Percentiles rank a stretch among this genome's conserved stretches.
Conservation (phyloP, 1,140 invertebrate genomes). For the Dendrolimus punctatus region DNA sequence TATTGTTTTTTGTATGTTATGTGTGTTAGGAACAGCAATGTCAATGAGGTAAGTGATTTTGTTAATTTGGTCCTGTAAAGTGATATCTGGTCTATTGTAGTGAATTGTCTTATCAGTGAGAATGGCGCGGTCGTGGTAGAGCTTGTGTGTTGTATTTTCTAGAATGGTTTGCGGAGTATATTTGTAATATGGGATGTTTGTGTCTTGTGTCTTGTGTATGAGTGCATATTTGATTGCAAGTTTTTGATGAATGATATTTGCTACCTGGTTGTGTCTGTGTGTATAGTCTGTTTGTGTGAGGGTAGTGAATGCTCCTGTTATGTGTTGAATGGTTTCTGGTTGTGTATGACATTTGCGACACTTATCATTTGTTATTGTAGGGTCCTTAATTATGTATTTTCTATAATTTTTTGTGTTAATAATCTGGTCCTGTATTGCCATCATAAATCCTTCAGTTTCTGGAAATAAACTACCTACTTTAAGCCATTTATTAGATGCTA, state of each 20-base stretch:
- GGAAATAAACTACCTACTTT: too few species aligned
- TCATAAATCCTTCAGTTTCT: slow-evolving; percentile 20
- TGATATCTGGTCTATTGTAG: slow-evolving; percentile 14
- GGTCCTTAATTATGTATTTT: slow-evolving; percentile 25
- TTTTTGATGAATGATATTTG: slow-evolving; percentile 11
- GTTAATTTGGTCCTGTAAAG: slow-evolving; percentile 9
- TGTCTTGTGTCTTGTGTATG: slow-evolving; percentile 1
- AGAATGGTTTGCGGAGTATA: slow-evolving; percentile 9
- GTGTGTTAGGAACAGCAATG: slow-evolving; percentile 8
- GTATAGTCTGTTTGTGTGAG: slow-evolving; percentile 14
- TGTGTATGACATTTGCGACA: slow-evolving; percentile 12
- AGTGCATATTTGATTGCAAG: slow-evolving; percentile 13
- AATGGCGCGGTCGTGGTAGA: slow-evolving; percentile 12
- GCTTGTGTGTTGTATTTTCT: slow-evolving; percentile 9
- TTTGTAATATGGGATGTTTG: slow-evolving; percentile 10
- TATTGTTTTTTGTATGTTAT: slow-evolving; percentile 12
- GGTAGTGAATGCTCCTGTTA: slow-evolving; percentile 13
- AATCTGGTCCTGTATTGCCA: slow-evolving; percentile 32
- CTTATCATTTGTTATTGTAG: slow-evolving; percentile 1
- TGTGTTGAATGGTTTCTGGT: slow-evolving; percentile 19
- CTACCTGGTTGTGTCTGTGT: slow-evolving; percentile 14
- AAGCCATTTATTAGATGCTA: too few species aligned
- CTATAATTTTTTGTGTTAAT: slow-evolving; percentile 23
- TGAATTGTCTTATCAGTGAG: slow-evolving; percentile 11
- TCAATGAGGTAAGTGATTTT: slow-evolving; percentile 10